phyloP scores from a whole-genome alignment of 2,888 invertebrate species.

The Lottia gigantea region DNA sequence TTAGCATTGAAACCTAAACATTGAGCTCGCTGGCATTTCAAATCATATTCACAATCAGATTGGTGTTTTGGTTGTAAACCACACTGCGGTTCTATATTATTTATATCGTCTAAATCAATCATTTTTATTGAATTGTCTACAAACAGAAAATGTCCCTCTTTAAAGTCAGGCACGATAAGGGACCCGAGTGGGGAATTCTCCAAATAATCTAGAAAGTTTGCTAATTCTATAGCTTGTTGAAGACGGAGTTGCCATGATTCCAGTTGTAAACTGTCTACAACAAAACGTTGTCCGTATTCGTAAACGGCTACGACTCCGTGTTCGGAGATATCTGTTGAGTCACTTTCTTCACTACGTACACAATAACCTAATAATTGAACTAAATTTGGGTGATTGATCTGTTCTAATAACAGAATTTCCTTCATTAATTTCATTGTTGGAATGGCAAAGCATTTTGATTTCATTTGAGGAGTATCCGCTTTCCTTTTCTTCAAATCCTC shows the following conservation, averaged over 20 bases:
- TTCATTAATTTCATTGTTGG: constrained; percentile 65
- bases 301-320: constrained; percentile 61
- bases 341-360: constrained; percentile 61
- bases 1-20: constrained; percentile 60
- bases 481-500: constrained; percentile 36
- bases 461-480: neutral
- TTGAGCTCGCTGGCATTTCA: constrained; percentile 47
- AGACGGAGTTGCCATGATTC: constrained; percentile 52
- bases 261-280: constrained; percentile 46
- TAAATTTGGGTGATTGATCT: constrained; percentile 59
- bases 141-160: constrained; percentile 60
- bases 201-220: constrained; percentile 56
- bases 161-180: constrained; percentile 59
- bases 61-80: constrained; percentile 20
- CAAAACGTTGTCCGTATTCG: constrained; percentile 55
- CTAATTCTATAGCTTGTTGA: constrained; percentile 51
- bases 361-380: constrained; percentile 60
- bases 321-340: constrained; percentile 59
- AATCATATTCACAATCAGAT: constrained; percentile 39
- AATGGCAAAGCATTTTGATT: constrained; percentile 48
- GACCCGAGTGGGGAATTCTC: constrained; percentile 63
- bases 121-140: constrained; percentile 54
- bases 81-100: constrained; percentile 57
- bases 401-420: constrained; percentile 60
- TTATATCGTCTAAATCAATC: constrained; percentile 64